Evolutionary conservation across 2,113 vertebrate species (phyloP), one percentile per base, ranked within the genome.

Genomic region (Callorhinus ursinus): DNA sequence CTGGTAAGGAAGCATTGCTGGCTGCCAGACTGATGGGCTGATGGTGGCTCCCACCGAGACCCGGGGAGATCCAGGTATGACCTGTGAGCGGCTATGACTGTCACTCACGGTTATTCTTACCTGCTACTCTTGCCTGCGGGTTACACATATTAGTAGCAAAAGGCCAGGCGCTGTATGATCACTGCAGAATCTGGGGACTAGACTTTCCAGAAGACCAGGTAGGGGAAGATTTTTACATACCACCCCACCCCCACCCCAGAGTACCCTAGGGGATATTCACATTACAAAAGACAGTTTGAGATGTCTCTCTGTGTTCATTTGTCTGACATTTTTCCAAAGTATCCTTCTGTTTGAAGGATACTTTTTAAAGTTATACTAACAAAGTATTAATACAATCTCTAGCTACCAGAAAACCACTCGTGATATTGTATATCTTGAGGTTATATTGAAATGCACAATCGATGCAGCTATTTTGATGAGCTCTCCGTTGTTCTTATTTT

Each of bases 391-490:
- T 39, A 69, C 5, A n/a, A 15, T 8, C 83, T 92, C 84, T 13
- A 69, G 31, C 67, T 84, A 59, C 53, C 21, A 67, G 46, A 87
- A 79, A 49, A 21, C 16, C 6, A 1, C 26, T 93, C 3, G 1
- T 2, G 51, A n/a, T 24, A 7, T 57, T 11, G 22, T 22, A 3
- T 31, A 31, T 36, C 53, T 89, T 88, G 12, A 81, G 39, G 16
- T 39, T 59, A 22, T 59, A 55, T 18, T 61, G 72, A 92, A 85
- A 85, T 28, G 19, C 19, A 55, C 31, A 14, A 84, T 65, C 16
- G 65, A 26, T 42, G 36, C 3, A 5, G n/a, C 49, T 92, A 26
- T 88, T 95, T 26, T 76, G 88, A 82, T 89, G 57, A 96, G 33
- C 49, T 74, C 14, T 77, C n/a, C 1, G 15, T 26, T 79, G 16